These are phyloP conservation scores for Loripinus fragilis DNA, from an alignment of 2,888 invertebrate genomes.

Conservation along the genomic window DNA sequence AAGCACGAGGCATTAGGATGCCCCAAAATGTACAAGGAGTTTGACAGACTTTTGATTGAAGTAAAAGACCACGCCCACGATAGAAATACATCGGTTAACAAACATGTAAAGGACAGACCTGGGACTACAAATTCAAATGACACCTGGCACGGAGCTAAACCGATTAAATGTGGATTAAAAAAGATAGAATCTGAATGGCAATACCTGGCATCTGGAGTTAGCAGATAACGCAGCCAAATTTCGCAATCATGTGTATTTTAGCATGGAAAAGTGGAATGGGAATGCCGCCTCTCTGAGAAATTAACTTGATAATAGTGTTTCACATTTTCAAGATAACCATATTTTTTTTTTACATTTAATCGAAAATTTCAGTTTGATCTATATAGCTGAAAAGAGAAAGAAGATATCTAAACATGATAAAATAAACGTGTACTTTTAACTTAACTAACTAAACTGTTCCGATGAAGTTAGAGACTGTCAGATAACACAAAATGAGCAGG, in stretches of 20 bases:
- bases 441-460: too few species aligned
- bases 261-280: conserved; percentile 9
- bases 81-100: conserved; percentile 25
- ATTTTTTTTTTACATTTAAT: too few species aligned
- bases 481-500: too few species aligned
- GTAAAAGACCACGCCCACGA: conserved; percentile 21
- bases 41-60: conserved; percentile 1
- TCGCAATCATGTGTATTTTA: conserved; percentile 26
- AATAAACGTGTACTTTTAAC: too few species aligned
- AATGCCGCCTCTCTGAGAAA: not conserved
- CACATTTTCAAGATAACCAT: conserved; percentile 26
- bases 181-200: conserved; percentile 1
- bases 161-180: conserved; percentile 6
- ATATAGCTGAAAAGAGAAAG: too few species aligned
- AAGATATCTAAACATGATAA: too few species aligned
- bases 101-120: conserved; percentile 4
- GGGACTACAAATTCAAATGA: conserved; percentile 15
- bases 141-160: conserved; percentile 16
- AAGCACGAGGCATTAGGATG: conserved; percentile 13
- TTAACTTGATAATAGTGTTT: conserved; percentile 5
- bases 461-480: too few species aligned
- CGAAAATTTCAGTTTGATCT: too few species aligned
- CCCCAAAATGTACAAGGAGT: conserved; percentile 11
- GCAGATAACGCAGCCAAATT: conserved; percentile 22
- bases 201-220: conserved; percentile 29